Base-by-base conservation (phyloP, 2,797 vertebrate species). In the Phrynocephalus vlangalii region DNA sequence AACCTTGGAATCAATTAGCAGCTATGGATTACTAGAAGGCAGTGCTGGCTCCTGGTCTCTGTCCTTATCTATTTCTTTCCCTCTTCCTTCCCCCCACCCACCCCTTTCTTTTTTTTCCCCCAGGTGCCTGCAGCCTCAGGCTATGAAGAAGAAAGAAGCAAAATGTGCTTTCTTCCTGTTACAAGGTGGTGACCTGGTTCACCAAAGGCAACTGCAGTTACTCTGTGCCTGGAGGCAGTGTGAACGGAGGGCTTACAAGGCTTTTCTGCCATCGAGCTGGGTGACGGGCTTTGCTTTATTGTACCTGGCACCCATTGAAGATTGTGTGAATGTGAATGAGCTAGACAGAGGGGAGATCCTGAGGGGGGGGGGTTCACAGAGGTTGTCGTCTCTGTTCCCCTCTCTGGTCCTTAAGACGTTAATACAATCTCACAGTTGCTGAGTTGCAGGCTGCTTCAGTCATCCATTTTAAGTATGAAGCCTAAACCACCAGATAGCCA, bases 71-170 rank as follows among this genome's bases (percentile, higher is more conserved):
- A 11, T 60, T 26, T 16, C 20, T n/a, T 20, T 13, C 44, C 44
- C 5, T 18, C 44, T 3, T 20, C 66, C 22, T 26, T 48, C 63
- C 24, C 28, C 38, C 38, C 38, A 44, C 38, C 38, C 38, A 44
- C 3, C 38, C 18, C 50, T 60, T 16, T 52, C 4, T 24, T n/a
- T 15, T n/a, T 18, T 63, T 48, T 13, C 8, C 3, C 7, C 48
- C n/a, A 75, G 60, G 24, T 52, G 44, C 56, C 68, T 88, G 10
- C 16, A 33, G 79, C 86, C 56, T 11, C 22, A 85, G 83, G 89
- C 89, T 20, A 71, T 16, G n/a, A 66, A 67, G 72, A 78, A 82
- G 56, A 82, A 90, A 90, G 68, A 24, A 26, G 1, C 78, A 26
- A 7, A 20, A 2, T 0, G 56, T 11, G 13, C 75, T 85, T 38